Conservation (phyloP, 2,888 invertebrate genomes). For the Saturnia japonica region DNA sequence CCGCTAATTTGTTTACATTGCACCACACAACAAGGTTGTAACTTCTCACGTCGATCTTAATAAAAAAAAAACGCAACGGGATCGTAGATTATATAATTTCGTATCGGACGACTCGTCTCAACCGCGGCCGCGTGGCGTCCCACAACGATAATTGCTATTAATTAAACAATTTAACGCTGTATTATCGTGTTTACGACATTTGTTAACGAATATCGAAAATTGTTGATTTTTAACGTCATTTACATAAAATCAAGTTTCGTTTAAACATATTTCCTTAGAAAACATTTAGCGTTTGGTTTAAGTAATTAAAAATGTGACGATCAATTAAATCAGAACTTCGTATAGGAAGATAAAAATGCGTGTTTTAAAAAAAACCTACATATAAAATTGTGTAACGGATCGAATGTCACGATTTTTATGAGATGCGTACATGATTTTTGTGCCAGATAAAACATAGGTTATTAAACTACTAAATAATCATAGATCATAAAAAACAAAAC, state of each 20-base stretch:
- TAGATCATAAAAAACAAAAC: too few relatives aligned
- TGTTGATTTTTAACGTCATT: constrained; percentile 4
- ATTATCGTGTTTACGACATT: constrained; percentile 37
- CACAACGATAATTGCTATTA: constrained; percentile 67
- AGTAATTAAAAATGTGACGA: constrained; percentile 4
- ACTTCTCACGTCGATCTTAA: constrained; percentile 77
- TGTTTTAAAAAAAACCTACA: background rate
- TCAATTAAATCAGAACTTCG: background rate
- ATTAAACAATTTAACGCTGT: constrained; percentile 70
- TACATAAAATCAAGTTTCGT: constrained; percentile 6
- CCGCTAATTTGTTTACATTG: constrained; percentile 32
- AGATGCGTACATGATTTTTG: background rate
- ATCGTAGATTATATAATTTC: constrained; percentile 62
- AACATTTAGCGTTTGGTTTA: background rate
- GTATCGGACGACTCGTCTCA: constrained; percentile 33
- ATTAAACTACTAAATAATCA: too few relatives aligned
- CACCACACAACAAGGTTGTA: constrained; percentile 33
- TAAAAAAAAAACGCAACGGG: constrained; percentile 60
- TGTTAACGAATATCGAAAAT: constrained; percentile 14
- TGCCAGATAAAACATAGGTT: too few relatives aligned
- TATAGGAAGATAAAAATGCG: background rate
- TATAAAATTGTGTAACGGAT: background rate
- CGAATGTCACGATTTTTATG: background rate
- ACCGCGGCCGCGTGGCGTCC: too few relatives aligned
- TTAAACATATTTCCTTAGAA: background rate